These are phyloP conservation scores for Andrena chrysosceles DNA, from an alignment of 2,888 invertebrate genomes.

Conservation along the genomic window DNA sequence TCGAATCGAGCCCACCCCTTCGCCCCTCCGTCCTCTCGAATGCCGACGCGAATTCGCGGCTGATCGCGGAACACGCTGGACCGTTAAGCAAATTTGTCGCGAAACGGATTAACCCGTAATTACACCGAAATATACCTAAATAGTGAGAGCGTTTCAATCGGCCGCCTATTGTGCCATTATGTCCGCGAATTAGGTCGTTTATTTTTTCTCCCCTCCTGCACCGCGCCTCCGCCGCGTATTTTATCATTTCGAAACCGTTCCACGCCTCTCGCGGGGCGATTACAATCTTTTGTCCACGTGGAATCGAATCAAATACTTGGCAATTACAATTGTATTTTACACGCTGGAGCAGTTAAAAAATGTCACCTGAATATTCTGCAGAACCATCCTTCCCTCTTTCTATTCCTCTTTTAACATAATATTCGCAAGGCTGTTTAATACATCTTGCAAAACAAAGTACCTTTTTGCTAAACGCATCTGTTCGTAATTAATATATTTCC, in stretches of 20 bases:
- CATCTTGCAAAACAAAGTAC: too few species aligned
- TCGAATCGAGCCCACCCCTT: constrained; percentile 26
- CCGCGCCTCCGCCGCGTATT: background rate
- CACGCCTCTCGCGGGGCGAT: background rate
- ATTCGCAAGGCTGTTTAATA: background rate
- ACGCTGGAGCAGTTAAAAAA: background rate
- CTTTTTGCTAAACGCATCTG: too few species aligned
- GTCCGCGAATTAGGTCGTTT: constrained; percentile 51
- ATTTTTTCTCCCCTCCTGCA: background rate
- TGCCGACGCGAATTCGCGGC: constrained; percentile 52
- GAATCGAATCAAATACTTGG: background rate
- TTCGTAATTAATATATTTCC: background rate
- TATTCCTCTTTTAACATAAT: background rate
- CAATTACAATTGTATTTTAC: background rate
- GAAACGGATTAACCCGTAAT: constrained; percentile 66
- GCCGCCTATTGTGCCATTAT: constrained; percentile 28
- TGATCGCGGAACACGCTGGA: constrained; percentile 50
- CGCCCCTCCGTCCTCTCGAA: background rate
- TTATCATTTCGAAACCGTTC: constrained; percentile 19
- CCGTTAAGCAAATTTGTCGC: constrained; percentile 66
- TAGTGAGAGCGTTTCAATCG: constrained; percentile 43
- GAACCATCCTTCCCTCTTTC: background rate
- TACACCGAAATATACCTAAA: constrained; percentile 64
- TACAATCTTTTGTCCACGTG: constrained; percentile 5
- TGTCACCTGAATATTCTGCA: background rate